phyloP scores from a whole-genome alignment of 2,888 invertebrate species.

The Urechis unicinctus region DNA sequence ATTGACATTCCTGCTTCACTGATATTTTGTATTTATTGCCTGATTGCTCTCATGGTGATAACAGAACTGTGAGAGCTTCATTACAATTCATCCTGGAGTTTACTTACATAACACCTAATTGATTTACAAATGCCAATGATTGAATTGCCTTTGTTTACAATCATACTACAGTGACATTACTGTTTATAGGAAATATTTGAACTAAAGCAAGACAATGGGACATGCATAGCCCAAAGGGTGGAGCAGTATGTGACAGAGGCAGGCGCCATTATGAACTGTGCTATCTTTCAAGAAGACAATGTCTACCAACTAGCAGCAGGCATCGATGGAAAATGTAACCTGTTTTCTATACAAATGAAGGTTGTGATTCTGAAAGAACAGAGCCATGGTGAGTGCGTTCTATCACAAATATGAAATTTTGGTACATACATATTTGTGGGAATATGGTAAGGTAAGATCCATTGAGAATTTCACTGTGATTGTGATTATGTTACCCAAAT shows the following conservation, averaged over 20 bases:
- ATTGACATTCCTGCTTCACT: too few relatives aligned
- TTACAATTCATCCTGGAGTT: too few relatives aligned
- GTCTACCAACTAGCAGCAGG: constrained; percentile 79
- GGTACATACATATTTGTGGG: neutral
- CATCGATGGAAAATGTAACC: constrained; percentile 69
- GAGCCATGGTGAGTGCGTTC: neutral
- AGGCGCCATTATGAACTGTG: constrained; percentile 76
- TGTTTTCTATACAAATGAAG: constrained; percentile 39
- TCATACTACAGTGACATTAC: too few relatives aligned
- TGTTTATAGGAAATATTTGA: constrained; percentile 82
- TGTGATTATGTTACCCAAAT: too few relatives aligned
- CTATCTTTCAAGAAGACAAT: constrained; percentile 65
- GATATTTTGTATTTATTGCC: too few relatives aligned
- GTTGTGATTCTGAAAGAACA: neutral
- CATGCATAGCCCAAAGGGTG: constrained; percentile 80
- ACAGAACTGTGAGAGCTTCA: too few relatives aligned
- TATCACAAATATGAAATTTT: neutral
- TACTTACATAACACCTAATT: too few relatives aligned
- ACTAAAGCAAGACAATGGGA: constrained; percentile 70
- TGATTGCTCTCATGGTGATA: too few relatives aligned
- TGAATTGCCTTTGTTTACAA: too few relatives aligned
- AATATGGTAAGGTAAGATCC: too few relatives aligned
- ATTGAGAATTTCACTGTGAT: too few relatives aligned
- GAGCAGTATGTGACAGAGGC: constrained; percentile 72
- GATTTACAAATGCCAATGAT: too few relatives aligned